A percentile compares a stretch with the other conserved stretches of the same genome.
Evolutionary conservation across 2,888 invertebrate genomes (phyloP).

Genomic region (Epistrophe eligans): DNA sequence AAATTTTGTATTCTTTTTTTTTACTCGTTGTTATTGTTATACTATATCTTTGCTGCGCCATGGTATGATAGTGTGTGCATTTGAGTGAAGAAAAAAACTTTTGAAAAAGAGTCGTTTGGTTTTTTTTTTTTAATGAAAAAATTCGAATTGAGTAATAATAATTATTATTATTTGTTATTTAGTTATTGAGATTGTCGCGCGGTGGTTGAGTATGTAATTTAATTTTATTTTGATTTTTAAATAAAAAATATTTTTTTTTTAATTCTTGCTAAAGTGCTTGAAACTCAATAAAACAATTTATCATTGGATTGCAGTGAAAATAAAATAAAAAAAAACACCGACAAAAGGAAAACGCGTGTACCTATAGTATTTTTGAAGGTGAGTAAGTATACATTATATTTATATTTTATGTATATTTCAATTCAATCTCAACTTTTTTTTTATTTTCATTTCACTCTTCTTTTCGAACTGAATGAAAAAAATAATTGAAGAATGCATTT

Average conservation of each 20-base stretch:
- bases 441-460: slow-evolving; percentile 41
- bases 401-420: slow-evolving; percentile 21
- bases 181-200: slow-evolving; percentile 60
- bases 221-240: neutral
- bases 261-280: neutral
- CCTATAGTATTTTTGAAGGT: slow-evolving; percentile 42
- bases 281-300: slow-evolving; percentile 26
- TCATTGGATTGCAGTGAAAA: slow-evolving; percentile 57
- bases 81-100: slow-evolving; percentile 56
- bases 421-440: slow-evolving; percentile 33
- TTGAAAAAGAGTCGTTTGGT: slow-evolving; percentile 35
- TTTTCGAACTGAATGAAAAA: slow-evolving; percentile 16
- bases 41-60: slow-evolving; percentile 34
- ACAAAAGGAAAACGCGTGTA: slow-evolving; percentile 40
- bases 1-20: slow-evolving; percentile 32
- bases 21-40: slow-evolving; percentile 4
- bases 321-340: neutral
- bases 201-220: slow-evolving; percentile 35
- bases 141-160: slow-evolving; percentile 68
- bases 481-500: slow-evolving; percentile 60
- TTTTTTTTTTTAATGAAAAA: slow-evolving; percentile 28
- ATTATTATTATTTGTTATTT: slow-evolving; percentile 50
- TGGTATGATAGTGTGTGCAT: slow-evolving; percentile 45
- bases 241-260: slow-evolving; percentile 16
- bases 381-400: slow-evolving; percentile 3